Evolutionary conservation across 2,113 vertebrate species (phyloP).

Genomic region (Rhabdomys dilectus): DNA sequence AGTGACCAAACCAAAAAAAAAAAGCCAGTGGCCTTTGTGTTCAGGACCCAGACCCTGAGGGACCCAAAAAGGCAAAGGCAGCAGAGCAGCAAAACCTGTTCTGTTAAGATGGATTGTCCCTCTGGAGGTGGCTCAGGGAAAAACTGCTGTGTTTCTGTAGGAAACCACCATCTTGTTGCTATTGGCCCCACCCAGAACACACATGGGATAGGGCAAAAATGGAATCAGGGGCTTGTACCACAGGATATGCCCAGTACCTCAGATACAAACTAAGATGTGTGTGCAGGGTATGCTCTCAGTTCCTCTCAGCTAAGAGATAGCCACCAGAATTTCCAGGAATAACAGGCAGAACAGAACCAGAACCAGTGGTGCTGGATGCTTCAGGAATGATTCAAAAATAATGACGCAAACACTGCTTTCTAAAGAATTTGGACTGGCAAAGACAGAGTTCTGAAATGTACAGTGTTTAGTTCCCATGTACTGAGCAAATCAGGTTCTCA

Average conservation of each 20-base stretch:
- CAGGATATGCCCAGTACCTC: not conserved
- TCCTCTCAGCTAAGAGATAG: not conserved
- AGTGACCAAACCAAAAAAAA: not conserved
- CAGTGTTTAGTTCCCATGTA: not conserved
- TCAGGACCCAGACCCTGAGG: not conserved
- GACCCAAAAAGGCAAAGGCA: not conserved
- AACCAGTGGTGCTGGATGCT: not conserved
- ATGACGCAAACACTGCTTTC: not conserved
- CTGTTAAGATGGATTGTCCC: not conserved
- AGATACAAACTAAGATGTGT: not conserved
- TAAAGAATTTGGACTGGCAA: not conserved
- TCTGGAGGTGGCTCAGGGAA: not conserved
- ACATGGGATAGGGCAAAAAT: fast-evolving
- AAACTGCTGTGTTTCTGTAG: too few species aligned
- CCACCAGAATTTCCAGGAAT: not conserved
- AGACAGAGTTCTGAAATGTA: not conserved
- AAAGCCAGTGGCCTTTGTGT: not conserved
- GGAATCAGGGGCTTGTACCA: not conserved
- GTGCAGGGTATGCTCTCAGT: not conserved
- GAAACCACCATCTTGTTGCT: not conserved
- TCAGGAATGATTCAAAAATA: not conserved
- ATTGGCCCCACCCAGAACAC: not conserved
- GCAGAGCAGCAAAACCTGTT: not conserved
- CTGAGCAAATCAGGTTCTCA: not conserved
- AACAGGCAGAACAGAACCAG: not conserved